These are phyloP conservation scores for Xenentodon cancila DNA, from an alignment of 2,797 vertebrate genomes.

Conservation along the genomic window DNA sequence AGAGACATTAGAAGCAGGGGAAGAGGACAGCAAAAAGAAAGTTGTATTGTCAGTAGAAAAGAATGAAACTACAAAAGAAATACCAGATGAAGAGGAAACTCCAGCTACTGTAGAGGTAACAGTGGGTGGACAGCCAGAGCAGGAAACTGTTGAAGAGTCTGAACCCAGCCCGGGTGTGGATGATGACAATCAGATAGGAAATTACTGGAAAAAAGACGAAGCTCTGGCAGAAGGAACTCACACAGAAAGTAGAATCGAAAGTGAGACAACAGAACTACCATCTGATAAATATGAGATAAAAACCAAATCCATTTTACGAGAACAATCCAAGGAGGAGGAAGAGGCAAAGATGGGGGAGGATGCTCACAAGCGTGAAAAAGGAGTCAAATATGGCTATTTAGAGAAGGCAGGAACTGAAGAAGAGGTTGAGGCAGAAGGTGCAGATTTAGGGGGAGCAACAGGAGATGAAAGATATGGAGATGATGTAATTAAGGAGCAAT, in stretches of 20 bases:
- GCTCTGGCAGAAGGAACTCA: constrained; percentile 22
- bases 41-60: constrained; percentile 36
- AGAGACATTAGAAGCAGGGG: constrained; percentile 20
- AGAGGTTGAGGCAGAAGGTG: constrained; percentile 26
- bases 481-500: constrained; percentile 30
- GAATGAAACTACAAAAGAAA: constrained; percentile 28
- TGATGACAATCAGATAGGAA: constrained; percentile 29
- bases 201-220: constrained; percentile 8
- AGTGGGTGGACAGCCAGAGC: constrained; percentile 23
- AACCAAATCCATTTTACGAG: constrained; percentile 37
- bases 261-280: constrained; percentile 6
- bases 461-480: constrained; percentile 27
- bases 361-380: constrained; percentile 12
- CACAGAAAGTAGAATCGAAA: constrained; percentile 27
- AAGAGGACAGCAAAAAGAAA: constrained; percentile 25
- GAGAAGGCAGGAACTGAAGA: constrained; percentile 25
- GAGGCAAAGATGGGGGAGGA: constrained; percentile 38
- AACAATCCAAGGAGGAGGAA: constrained; percentile 32
- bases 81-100: constrained; percentile 36
- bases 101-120: constrained; percentile 28
- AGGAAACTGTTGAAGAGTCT: constrained; percentile 30
- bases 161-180: constrained; percentile 1
- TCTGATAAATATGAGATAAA: constrained; percentile 46
- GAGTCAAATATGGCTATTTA: constrained; percentile 42
- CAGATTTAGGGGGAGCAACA: constrained; percentile 11